A percentile compares a stretch with the other conserved stretches of the same genome.
Evolutionary conservation across 2,113 vertebrate genomes (phyloP).

Genomic region (Eulacestoma nigropectus): DNA sequence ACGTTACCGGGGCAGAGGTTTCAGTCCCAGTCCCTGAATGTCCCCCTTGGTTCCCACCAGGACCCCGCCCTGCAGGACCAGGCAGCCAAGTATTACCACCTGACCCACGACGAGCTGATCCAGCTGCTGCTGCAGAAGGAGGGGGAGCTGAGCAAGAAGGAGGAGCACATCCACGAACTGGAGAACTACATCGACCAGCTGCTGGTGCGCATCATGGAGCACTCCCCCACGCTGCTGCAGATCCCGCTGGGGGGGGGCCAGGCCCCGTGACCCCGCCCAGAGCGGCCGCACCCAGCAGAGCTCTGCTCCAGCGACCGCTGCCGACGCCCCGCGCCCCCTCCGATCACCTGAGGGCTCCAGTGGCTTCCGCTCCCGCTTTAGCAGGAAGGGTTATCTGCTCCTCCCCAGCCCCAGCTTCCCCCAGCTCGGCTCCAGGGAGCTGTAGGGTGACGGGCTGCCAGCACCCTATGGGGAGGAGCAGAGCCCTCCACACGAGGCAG

Average conservation of each 20-base stretch:
- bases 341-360: neutral
- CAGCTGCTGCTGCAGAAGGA: conserved; percentile 85
- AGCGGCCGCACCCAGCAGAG: neutral
- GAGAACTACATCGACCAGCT: conserved; percentile 97
- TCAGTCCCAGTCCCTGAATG: rapidly evolving
- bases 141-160: conserved; percentile 83
- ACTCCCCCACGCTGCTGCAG: conserved; percentile 91
- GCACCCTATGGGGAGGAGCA: conserved; percentile 27
- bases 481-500: neutral
- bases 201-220: conserved; percentile 96
- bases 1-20: rapidly evolving
- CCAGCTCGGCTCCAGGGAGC: conserved; percentile 20
- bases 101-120: conserved; percentile 92
- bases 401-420: neutral
- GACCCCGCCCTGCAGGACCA: conserved; percentile 69
- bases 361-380: neutral
- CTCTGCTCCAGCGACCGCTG: neutral
- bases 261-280: conserved; percentile 41
- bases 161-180: conserved; percentile 84
- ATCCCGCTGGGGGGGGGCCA: conserved; percentile 77
- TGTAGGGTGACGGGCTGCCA: neutral
- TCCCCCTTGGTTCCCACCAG: conserved; percentile 36
- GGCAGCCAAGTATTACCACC: conserved; percentile 89
- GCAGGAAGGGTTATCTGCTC: neutral
- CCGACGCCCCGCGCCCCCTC: neutral